Percentiles rank a stretch among this genome's conserved stretches.
Conservation (phyloP, 2,888 invertebrate genomes). For the Cheilosia variabilis region DNA sequence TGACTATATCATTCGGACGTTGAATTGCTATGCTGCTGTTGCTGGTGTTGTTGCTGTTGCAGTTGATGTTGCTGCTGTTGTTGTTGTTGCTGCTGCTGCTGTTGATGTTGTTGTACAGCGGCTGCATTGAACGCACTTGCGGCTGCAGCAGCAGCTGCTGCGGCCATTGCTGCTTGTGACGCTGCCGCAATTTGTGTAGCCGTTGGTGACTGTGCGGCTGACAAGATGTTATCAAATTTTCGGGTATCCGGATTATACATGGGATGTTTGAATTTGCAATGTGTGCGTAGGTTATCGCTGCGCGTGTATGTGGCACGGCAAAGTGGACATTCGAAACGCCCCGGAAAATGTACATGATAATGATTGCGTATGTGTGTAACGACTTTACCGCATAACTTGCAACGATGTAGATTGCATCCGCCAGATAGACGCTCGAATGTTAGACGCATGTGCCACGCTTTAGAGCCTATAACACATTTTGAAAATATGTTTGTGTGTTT, state of each 20-base stretch:
- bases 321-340: slow-evolving; percentile 95
- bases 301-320: slow-evolving; percentile 96
- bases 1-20: slow-evolving; percentile 81
- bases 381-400: slow-evolving; percentile 97
- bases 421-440: slow-evolving; percentile 96
- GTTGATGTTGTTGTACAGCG: slow-evolving; percentile 80
- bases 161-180: slow-evolving; percentile 82
- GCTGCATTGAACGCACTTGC: slow-evolving; percentile 79
- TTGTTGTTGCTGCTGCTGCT: slow-evolving; percentile 78
- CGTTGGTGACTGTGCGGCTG: slow-evolving; percentile 85
- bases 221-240: slow-evolving; percentile 91
- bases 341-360: slow-evolving; percentile 97
- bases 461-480: slow-evolving; percentile 90
- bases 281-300: slow-evolving; percentile 96
- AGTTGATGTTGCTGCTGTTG: slow-evolving; percentile 80
- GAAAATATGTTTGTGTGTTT: slow-evolving; percentile 64
- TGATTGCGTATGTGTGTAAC: slow-evolving; percentile 97
- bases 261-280: slow-evolving; percentile 96
- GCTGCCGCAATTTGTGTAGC: slow-evolving; percentile 85
- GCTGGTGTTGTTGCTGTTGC: slow-evolving; percentile 79
- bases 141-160: slow-evolving; percentile 83
- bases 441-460: slow-evolving; percentile 97
- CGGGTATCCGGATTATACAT: slow-evolving; percentile 93
- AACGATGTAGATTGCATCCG: slow-evolving; percentile 96
- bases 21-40: slow-evolving; percentile 80